Conservation (phyloP, 30 jellyfish, hydroid and myxozoan genomes). For the Nemopilema nomurai region DNA sequence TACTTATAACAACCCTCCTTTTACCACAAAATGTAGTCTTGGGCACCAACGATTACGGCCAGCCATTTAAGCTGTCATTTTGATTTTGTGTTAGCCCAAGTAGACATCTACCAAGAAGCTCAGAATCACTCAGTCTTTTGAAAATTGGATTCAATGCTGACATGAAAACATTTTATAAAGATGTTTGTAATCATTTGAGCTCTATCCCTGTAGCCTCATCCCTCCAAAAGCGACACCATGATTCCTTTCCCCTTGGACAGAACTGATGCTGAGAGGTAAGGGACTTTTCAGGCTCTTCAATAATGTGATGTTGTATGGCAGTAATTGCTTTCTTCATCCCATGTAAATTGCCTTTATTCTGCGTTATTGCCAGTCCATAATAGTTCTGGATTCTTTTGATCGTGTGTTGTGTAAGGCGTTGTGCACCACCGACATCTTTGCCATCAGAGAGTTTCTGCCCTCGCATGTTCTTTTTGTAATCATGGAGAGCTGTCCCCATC, state of each 20-base stretch:
- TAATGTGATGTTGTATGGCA: conserved; percentile 34
- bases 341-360: conserved; percentile 28
- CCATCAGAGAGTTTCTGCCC: conserved; percentile 50
- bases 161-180: conserved; percentile 12
- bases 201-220: conserved; percentile 25
- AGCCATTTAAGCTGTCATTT: conserved; percentile 43
- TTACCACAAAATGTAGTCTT: conserved; percentile 45
- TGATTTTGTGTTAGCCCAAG: conserved; percentile 53
- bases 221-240: conserved; percentile 50
- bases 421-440: conserved; percentile 32
- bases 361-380: conserved; percentile 32
- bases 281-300: conserved; percentile 9
- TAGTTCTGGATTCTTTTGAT: conserved; percentile 36
- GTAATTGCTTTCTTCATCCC: conserved; percentile 40
- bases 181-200: conserved; percentile 1
- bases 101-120: conserved; percentile 41
- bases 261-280: conserved; percentile 35
- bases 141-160: conserved; percentile 39
- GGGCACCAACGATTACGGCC: conserved; percentile 40
- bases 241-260: conserved; percentile 38
- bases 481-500: conserved; percentile 42
- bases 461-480: conserved; percentile 27
- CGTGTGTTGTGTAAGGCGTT: conserved; percentile 25
- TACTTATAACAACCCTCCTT: conserved; percentile 22
- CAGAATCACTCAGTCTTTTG: conserved; percentile 29